Evolutionary conservation across 2,113 vertebrate species (phyloP).

Genomic region (Saguinus imperator): DNA sequence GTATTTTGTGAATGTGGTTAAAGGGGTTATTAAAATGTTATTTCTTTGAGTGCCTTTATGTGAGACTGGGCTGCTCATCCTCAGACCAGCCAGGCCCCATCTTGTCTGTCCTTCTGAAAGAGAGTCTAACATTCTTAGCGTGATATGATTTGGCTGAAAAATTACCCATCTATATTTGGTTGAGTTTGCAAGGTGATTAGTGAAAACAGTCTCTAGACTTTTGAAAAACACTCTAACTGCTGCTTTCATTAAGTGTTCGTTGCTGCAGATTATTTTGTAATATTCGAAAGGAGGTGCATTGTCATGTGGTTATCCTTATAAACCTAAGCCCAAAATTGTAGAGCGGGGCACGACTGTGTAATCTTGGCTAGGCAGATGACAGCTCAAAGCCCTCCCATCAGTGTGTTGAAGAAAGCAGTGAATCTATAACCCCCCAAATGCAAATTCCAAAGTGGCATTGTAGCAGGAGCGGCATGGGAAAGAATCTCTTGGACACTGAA

Average conservation of each 20-base stretch:
- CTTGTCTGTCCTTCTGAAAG: neutral
- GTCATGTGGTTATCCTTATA: neutral
- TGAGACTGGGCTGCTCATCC: neutral
- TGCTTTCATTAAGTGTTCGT: slow-evolving; percentile 38
- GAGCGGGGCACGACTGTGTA: neutral
- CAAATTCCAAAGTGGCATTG: neutral
- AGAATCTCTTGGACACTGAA: too few relatives aligned
- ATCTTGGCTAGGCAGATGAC: neutral
- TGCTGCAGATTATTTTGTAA: neutral
- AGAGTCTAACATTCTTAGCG: neutral
- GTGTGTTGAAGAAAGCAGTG: neutral
- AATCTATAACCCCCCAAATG: neutral
- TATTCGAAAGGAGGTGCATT: neutral
- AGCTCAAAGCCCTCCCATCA: neutral
- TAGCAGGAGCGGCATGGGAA: too few relatives aligned
- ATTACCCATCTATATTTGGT: neutral
- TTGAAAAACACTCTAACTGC: neutral
- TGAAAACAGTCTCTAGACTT: neutral
- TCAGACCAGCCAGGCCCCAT: neutral
- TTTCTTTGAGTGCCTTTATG: slow-evolving; percentile 29
- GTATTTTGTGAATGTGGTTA: neutral
- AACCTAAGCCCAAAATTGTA: neutral
- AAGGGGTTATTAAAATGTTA: neutral
- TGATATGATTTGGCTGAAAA: neutral
- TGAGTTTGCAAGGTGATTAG: neutral